Evolutionary conservation across 2,888 invertebrate species (phyloP), one percentile per base, ranked within the genome.

Genomic region (Meliscaeva auricollis): DNA sequence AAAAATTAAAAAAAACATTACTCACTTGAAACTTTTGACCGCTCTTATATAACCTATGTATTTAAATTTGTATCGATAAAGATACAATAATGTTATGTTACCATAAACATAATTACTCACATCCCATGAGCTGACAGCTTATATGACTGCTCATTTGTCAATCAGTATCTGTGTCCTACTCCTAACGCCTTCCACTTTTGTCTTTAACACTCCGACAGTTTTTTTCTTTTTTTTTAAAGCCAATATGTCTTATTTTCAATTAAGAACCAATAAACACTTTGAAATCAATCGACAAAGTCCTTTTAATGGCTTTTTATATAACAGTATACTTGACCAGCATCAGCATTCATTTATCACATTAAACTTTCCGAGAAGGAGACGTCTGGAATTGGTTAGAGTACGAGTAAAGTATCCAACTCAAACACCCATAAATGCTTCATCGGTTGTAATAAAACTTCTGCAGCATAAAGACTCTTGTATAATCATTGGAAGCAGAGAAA

Each of bases 211-310:
- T n/a, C n/a, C n/a, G n/a, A n/a, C n/a, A n/a, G 3, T 15, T 4
- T 15, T 2, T 17, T 11, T 11, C 1, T 38, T 9, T 9, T 20
- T 22, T 7, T 8, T 41, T 26, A 46, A 64, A 13, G 64, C 44
- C 46, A 46, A 46, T 64, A 64, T 32, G 46, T 17, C 30, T 32
- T 46, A 64, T 81, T 69, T 85, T 73, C 81, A 85, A 85, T 81
- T 81, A 85, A 85, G 72, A 56, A 32, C 54, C 84, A 68, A 80
- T 80, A 76, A 72, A 85, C 76, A 56, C 72, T 76, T 81, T 44
- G 50, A 81, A 79, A 85, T 81, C 81, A 81, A 85, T 80, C 76
- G 48, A 69, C 81, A 80, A 54, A 69, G 76, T 56, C 52, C 68
- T 41, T 68, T 58, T 75, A 79, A 75, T 84, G 80, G 66, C 70